Evolutionary conservation across 2,888 invertebrate species (phyloP), one percentile per base, ranked within the genome.

Genomic region (Chrysolina haemoptera): DNA sequence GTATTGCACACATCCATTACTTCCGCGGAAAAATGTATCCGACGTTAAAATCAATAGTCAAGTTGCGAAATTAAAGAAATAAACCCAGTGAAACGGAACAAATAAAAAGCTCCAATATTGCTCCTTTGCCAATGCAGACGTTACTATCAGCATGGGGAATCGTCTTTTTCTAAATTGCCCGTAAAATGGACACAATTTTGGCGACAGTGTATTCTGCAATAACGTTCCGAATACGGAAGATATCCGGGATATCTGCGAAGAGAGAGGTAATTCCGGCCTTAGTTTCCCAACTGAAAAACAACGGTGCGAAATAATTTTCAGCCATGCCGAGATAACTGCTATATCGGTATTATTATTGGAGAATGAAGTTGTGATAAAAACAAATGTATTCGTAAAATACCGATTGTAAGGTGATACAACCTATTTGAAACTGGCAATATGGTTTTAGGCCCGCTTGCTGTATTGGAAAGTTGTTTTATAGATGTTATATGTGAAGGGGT

Each of bases 161-260:
- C 72, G 74, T 68, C 71, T 76, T 68, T 55, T 48, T 53, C 68
- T 63, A 68, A 76, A 72, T 71, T 72, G 70, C 68, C 70, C 76
- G 70, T 72, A 76, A 76, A 76, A 73, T 50, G 72, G 70, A 73
- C 69, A 74, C 74, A 68, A 74, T 68, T 74, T 74, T 64, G 62
- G 71, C 64, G 41, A 74, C 59, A 69, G 75, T 65, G 69, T n/a
- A 53, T 12, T 20, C 11, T 53, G 48, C 66, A 66, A 66, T 67
- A 67, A 16, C 67, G 67, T 40, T 53, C 55, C 27, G 35, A 18
- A 65, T 65, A 65, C 18, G 22, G 46, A 48, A 65, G 43, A 65
- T 67, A 50, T 27, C 55, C 18, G 53, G 50, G 35, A 18, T 66
- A 40, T 67, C 35, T 67, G 53, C 27, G 16, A 50, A 12, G n/a